Evolutionary conservation across 2,113 vertebrate species (phyloP), one percentile per base, ranked within the genome.

Genomic region (Nothoprocta pentlandii): DNA sequence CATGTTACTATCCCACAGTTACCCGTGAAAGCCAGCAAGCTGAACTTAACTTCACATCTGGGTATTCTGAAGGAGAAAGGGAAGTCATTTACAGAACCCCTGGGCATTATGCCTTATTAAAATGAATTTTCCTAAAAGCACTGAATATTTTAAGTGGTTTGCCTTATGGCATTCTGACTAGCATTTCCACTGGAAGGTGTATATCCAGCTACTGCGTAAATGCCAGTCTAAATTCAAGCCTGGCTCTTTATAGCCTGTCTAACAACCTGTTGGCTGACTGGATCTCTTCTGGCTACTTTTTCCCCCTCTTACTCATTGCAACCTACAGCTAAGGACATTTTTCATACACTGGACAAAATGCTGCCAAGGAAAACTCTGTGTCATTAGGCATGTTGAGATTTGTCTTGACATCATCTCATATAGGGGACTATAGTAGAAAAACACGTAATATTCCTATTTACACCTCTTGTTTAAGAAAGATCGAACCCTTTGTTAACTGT

Each of bases 261-360:
- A 93, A 90, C 80, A 86, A 49, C n/a, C 28, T 39, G 41, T 46
- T 21, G 44, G 30, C 69, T 87, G 74, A 32, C 7, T 58, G 51
- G 73, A 42, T 94, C 75, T 95, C 82, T 92, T 64, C 88, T 82
- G 92, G 63, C 86, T 73, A 26, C 68, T 92, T 79, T 39, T 47
- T 85, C 62, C 58, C 69, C 58, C 73, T 77, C 68, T 81, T 42
- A 34, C 3, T 89, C 51, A 15, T 22, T 51, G 36, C 87, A 93
- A 95, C 95, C 89, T 95, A 85, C 74, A 92, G 89, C 85, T 80
- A 82, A 92, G 90, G 95, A 95, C 76, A 34, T 93, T 92, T 93
- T 94, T 94, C 82, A 92, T 80, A 59, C 17, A 70, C 39, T 7
- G 63, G 75, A 80, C 61, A 87, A 75, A 95, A 77, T 34, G 36